Conservation (phyloP, 92 coral and sea anemone genomes). For the Actinernus sp. region DNA sequence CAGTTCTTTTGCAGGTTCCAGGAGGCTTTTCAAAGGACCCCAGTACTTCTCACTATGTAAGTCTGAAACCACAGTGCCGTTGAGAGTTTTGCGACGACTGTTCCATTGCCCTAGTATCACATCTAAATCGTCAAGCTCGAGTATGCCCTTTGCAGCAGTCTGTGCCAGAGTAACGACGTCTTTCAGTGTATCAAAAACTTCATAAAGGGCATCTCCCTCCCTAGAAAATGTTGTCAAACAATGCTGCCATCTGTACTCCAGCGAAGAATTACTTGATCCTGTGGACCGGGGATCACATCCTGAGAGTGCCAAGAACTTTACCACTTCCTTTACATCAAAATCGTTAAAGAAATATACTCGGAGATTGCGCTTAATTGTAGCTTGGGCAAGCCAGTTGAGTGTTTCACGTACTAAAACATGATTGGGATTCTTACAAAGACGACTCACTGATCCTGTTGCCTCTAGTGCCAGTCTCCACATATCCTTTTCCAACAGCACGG, state of each 20-base stretch:
- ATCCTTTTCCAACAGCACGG: slow-evolving; percentile 5
- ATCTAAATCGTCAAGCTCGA: no score
- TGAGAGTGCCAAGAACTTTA: not conserved
- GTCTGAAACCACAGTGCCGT: slow-evolving; percentile 22
- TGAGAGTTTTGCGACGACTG: slow-evolving; percentile 12
- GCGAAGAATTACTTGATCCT: no score
- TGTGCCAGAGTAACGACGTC: no score
- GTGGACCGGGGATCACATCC: not conserved
- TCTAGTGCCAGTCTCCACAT: slow-evolving; percentile 11
- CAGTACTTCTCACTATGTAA: slow-evolving; percentile 51
- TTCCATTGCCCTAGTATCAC: slow-evolving; percentile 14
- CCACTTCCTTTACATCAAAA: not conserved
- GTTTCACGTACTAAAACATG: not conserved
- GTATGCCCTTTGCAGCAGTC: no score
- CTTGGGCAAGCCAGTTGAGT: not conserved
- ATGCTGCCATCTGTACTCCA: no score
- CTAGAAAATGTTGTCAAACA: no score
- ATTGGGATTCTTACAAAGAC: slow-evolving; percentile 2
- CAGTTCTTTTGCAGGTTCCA: no score
- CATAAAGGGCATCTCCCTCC: no score
- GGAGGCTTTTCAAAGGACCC: slow-evolving; percentile 72
- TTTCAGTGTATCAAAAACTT: no score
- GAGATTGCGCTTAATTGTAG: slow-evolving; percentile 3
- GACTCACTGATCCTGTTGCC: slow-evolving; percentile 15
- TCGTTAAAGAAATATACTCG: not conserved